Evolutionary conservation across 2,113 vertebrate genomes (phyloP).

Genomic region (Parus major): DNA sequence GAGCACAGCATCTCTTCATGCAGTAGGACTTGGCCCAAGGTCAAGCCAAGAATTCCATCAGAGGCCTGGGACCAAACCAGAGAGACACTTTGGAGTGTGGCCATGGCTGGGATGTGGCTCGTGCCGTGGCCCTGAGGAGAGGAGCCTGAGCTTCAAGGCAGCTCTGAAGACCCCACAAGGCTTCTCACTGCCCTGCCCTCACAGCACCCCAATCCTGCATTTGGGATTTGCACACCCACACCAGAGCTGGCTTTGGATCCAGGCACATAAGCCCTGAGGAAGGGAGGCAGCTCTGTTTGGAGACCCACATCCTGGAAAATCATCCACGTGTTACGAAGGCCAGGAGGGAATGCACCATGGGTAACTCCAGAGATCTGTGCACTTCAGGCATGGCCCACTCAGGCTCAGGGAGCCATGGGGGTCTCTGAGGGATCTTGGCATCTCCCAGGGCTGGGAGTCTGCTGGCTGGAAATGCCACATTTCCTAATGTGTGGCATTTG

Average conservation of each 20-base stretch:
- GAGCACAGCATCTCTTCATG: neutral
- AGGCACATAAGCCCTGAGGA: neutral
- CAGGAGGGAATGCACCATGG: neutral
- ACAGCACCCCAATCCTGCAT: neutral
- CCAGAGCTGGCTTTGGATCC: neutral
- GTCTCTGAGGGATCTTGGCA: neutral
- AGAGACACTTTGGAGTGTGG: neutral
- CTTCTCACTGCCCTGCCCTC: neutral
- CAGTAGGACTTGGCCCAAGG: neutral
- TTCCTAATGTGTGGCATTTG: neutral
- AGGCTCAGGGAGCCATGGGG: neutral
- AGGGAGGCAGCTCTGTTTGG: neutral
- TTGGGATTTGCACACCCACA: neutral
- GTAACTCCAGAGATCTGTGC: neutral
- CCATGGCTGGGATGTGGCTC: neutral
- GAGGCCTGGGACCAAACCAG: neutral
- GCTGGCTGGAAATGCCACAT: neutral
- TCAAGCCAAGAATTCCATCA: neutral
- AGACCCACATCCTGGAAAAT: neutral
- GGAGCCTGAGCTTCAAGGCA: neutral
- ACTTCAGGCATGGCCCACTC: neutral
- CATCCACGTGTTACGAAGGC: neutral
- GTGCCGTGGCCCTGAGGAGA: fast-evolving
- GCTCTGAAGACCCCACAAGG: neutral
- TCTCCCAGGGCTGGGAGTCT: neutral